Percentiles rank a stretch among this genome's conserved stretches.
These are phyloP conservation scores for Empis stercorea DNA, from an alignment of 2,888 invertebrate genomes.

Conservation along the genomic window DNA sequence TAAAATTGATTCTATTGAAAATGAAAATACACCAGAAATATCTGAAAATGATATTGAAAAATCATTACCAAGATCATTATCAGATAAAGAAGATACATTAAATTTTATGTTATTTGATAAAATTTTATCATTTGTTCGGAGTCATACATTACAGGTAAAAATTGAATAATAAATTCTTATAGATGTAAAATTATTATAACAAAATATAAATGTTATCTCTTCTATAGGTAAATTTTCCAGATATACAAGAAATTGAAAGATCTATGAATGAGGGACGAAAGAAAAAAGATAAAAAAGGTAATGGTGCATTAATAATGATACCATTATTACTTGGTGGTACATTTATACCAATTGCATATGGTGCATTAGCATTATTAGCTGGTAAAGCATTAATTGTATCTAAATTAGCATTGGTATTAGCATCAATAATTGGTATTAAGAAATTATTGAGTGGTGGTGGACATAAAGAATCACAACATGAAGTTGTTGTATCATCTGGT, in stretches of 20 bases:
- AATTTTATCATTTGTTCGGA: conserved; percentile 59
- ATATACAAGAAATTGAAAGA: conserved; percentile 48
- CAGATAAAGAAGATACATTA: conserved; percentile 57
- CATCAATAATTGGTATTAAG: conserved; percentile 74
- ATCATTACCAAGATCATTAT: conserved; percentile 56
- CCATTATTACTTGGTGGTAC: conserved; percentile 70
- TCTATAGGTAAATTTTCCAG: conserved; percentile 68
- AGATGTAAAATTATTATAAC: not conserved
- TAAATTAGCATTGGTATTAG: conserved; percentile 67
- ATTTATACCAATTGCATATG: conserved; percentile 68
- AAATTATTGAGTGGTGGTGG: conserved; percentile 59
- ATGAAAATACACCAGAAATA: conserved; percentile 26
- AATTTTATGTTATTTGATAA: conserved; percentile 64
- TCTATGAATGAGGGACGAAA: conserved; percentile 41
- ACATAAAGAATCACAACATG: conserved; percentile 50
- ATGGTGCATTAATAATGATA: conserved; percentile 58
- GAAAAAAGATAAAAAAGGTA: conserved; percentile 50
- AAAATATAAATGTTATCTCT: no score
- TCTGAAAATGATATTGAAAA: conserved; percentile 53
- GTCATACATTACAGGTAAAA: conserved; percentile 63
- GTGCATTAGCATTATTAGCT: conserved; percentile 66
- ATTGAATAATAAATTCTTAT: not conserved
- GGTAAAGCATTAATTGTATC: conserved; percentile 78
- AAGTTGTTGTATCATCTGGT: conserved; percentile 58
- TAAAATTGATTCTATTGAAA: conserved; percentile 43